A percentile compares a stretch with the other conserved stretches of the same genome.
Conservation (phyloP, 2,888 invertebrate genomes). For the Gandaritis pyraliata region DNA sequence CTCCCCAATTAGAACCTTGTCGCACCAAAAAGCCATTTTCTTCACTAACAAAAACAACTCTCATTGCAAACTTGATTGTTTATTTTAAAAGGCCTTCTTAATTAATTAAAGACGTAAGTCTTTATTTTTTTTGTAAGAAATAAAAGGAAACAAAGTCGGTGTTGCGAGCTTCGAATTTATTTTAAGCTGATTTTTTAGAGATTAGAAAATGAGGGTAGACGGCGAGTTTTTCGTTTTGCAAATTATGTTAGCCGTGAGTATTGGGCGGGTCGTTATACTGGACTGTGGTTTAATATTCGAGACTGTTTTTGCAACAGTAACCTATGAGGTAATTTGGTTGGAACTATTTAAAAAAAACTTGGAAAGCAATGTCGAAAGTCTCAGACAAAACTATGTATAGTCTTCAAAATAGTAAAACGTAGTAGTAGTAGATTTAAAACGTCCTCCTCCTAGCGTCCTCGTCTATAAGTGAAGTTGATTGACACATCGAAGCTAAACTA, state of each 20-base stretch:
- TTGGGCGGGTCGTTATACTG: conserved; percentile 35
- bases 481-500: conserved; percentile 31
- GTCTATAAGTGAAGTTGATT: conserved; percentile 38
- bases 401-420: too few species aligned
- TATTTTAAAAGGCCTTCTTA: conserved; percentile 56
- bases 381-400: too few species aligned
- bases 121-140: conserved; percentile 55
- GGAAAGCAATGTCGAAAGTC: too few species aligned
- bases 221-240: conserved; percentile 49
- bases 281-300: conserved; percentile 33
- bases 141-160: conserved; percentile 60
- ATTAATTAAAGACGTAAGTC: conserved; percentile 65
- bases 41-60: conserved; percentile 50
- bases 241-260: conserved; percentile 45
- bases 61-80: conserved; percentile 62
- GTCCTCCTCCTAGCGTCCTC: too few species aligned
- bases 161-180: conserved; percentile 56
- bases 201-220: conserved; percentile 54
- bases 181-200: conserved; percentile 60
- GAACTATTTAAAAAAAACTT: too few species aligned
- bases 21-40: conserved; percentile 38
- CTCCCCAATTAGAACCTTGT: conserved; percentile 50
- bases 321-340: too few species aligned
- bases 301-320: conserved; percentile 15
- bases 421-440: too few species aligned